A percentile compares a stretch with the other conserved stretches of the same genome.
phyloP scores from a whole-genome alignment of 2,797 vertebrate genomes.

The Scarus forsteni region DNA sequence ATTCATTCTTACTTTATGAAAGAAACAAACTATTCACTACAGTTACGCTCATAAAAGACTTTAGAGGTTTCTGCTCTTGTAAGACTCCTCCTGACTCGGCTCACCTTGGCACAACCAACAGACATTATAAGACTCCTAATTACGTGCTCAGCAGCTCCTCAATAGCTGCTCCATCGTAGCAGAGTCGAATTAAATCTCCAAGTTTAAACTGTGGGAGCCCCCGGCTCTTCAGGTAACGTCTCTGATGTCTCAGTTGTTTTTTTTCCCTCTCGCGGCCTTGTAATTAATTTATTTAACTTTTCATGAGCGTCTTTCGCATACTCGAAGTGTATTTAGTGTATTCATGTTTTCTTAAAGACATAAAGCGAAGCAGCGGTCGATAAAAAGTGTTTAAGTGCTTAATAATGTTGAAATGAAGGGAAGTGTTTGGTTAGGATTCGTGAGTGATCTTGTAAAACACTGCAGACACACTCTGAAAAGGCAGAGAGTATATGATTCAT shows the following conservation, averaged over 20 bases:
- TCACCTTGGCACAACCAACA: constrained; percentile 64
- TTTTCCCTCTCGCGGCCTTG: constrained; percentile 40
- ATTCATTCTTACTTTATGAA: constrained; percentile 46
- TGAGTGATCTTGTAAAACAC: constrained; percentile 27
- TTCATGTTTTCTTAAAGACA: constrained; percentile 30
- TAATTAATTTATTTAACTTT: constrained; percentile 30
- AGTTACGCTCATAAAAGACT: constrained; percentile 45
- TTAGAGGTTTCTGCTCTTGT: constrained; percentile 35
- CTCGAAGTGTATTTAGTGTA: constrained; percentile 37
- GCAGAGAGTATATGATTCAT: not conserved
- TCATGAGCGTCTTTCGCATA: constrained; percentile 24
- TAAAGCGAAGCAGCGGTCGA: constrained; percentile 12
- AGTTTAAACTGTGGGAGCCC: constrained; percentile 12
- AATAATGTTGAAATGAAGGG: constrained; percentile 1
- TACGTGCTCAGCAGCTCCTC: constrained; percentile 43
- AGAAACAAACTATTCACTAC: constrained; percentile 35
- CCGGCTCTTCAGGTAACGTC: constrained; percentile 8
- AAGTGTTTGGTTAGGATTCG: constrained; percentile 7
- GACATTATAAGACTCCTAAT: constrained; percentile 54
- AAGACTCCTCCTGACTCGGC: constrained; percentile 46
- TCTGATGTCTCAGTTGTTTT: constrained; percentile 33
- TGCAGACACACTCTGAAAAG: constrained; percentile 7
- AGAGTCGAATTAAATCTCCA: constrained; percentile 42
- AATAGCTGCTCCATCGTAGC: constrained; percentile 40
- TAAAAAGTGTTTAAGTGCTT: constrained; percentile 14